Evolutionary conservation across 2,113 vertebrate species (phyloP).

Genomic region (Erythrocercus mccallii): DNA sequence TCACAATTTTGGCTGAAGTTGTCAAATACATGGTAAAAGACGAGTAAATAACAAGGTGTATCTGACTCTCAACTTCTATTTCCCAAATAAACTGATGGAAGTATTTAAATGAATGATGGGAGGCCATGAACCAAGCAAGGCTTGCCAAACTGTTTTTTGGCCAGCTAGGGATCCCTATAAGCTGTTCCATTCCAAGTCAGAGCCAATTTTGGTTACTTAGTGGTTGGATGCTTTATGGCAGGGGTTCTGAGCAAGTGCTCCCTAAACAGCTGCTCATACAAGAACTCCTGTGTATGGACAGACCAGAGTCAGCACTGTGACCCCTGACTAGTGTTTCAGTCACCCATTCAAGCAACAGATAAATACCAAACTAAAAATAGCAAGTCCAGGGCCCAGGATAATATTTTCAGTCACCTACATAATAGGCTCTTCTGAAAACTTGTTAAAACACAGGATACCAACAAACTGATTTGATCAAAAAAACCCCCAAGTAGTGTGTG

Average conservation of each 20-base stretch:
- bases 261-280: slow-evolving; percentile 48
- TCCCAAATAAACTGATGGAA: not conserved
- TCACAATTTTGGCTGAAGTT: not conserved
- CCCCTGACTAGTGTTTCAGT: slow-evolving; percentile 44
- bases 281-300: slow-evolving; percentile 35
- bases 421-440: not conserved
- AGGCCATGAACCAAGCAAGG: not conserved
- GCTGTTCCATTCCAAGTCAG: not conserved
- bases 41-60: not conserved
- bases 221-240: slow-evolving; percentile 11
- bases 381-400: not conserved
- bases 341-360: slow-evolving; percentile 20
- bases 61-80: not conserved
- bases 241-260: slow-evolving; percentile 12
- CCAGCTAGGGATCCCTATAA: not conserved
- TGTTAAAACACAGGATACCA: not conserved
- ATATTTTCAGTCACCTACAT: not conserved
- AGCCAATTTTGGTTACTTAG: slow-evolving; percentile 18
- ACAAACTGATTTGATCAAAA: not conserved
- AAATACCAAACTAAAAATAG: slow-evolving; percentile 60
- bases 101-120: not conserved
- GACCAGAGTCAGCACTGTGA: not conserved
- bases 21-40: not conserved
- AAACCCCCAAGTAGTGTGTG: not conserved
- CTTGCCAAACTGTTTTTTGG: not conserved